Base-by-base conservation (phyloP, 1,140 invertebrate genomes). In the Palaemon carinicauda region DNA sequence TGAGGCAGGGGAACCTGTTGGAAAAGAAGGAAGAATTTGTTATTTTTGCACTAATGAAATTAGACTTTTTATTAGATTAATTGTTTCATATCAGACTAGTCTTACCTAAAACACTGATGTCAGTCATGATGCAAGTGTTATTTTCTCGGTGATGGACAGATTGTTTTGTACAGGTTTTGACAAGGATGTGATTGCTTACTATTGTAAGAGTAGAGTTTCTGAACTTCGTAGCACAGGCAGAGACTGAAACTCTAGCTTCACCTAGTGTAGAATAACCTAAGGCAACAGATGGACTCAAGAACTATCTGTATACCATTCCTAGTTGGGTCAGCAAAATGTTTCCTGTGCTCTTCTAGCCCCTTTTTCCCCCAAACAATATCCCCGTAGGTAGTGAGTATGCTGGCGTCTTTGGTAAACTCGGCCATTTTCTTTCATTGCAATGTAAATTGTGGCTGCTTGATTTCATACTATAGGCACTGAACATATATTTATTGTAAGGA, bases 51-150 rank as follows among this genome's bases (percentile, higher is more conserved):
- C 79, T 82, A 71, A 75, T 77, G 85, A 71, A 82, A 82, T 79
- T 86, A 87, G 80, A 81, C 85, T 75, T 87, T 87, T 52, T 82
- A 87, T 71, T 87, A 82, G 85, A 80, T 27, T 80, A 60, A 87
- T 87, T 87, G 79, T 81, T 87, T 87, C 85, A 87, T 87, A 87
- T 87, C 85, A 87, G 85, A 87, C 85, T 87, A 87, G 85, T 87
- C 85, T 87, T 81, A 81, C 85, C 54, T 87, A 82, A 75, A 80
- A 80, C 85, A 87, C 85, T 81, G 79, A 77, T 79, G 41, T 82
- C 69, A 31, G 52, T 80, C 65, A 77, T 56, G 79, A 73, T 80
- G 81, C 85, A 82, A 87, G 85, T 87, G 85, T 87, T 75, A 81
- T 87, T 60, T 82, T 87, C 80, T 77, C 73, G 85, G 79, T 87